Evolutionary conservation across 2,888 invertebrate genomes (phyloP).

Genomic region (Amphipoea lucens): DNA sequence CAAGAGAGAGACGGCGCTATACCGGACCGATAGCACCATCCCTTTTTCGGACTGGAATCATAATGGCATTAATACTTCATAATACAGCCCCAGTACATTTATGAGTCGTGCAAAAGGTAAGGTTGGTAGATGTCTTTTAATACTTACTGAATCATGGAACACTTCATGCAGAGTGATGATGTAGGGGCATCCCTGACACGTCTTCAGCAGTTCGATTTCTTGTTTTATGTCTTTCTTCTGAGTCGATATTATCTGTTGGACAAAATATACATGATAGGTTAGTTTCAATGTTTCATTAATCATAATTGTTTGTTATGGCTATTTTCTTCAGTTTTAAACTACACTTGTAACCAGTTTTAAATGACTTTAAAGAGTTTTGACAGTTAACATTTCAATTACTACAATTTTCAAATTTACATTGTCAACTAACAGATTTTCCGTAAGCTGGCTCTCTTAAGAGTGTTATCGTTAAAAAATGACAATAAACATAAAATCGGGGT

Average conservation of each 20-base stretch:
- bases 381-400: not conserved
- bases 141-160: constrained; percentile 93
- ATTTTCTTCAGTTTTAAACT: not conserved
- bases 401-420: not conserved
- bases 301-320: too few relatives aligned
- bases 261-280: not conserved
- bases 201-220: constrained; percentile 94
- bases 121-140: not conserved
- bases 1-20: too few relatives aligned
- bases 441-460: too few relatives aligned
- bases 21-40: too few relatives aligned
- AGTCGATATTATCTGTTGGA: constrained; percentile 85
- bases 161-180: constrained; percentile 96
- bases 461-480: too few relatives aligned
- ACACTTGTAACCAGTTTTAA: not conserved
- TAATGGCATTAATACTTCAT: too few relatives aligned
- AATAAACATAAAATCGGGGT: too few relatives aligned
- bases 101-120: too few relatives aligned
- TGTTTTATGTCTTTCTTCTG: constrained; percentile 86
- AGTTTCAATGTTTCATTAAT: not conserved
- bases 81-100: too few relatives aligned
- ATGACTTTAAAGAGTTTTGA: too few relatives aligned
- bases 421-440: not conserved
- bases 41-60: too few relatives aligned
- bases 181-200: constrained; percentile 97